Evolutionary conservation across 2,888 invertebrate species (phyloP), one percentile per base, ranked within the genome.

Genomic region (Hydrotaea diabolus): DNA sequence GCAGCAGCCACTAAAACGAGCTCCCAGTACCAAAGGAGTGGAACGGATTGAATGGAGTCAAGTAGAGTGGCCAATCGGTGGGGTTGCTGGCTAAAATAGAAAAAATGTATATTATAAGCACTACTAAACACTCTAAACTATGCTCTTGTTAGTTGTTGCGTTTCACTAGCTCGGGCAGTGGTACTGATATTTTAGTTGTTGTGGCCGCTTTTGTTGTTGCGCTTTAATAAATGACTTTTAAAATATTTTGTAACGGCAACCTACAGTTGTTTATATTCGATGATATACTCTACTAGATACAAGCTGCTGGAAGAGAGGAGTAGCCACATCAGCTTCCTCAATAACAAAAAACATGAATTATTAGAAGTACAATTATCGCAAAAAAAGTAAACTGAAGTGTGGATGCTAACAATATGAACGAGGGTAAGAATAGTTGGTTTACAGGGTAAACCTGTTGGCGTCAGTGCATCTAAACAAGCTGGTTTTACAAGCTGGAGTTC

Each of bases 201-300:
- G 26, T 59, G 53, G 46, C 23, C 64, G n/a, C n/a, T n/a, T n/a
- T n/a, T n/a, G n/a, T n/a, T n/a, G n/a, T n/a, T 49, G 15, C 57
- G 39, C 31, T 59, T 79, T 79, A 77, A 85, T 77, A 79, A 82
- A 82, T 85, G 82, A 77, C 59, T 85, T 85, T 82, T 77, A 74
- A 69, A 82, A 85, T 85, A 82, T 77, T 82, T 85, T 85, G 81
- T 85, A 85, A 85, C 84, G 84, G 78, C 85, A 79, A 77, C 85
- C 85, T 49, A 84, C 78, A 81, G 78, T 79, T 84, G 66, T 72
- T 72, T 64, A 17, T 21, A 39, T n/a, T 21, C 43, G 39, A 66
- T 66, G 66, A 66, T 66, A 66, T 53, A 55, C 11, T 76, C 55
- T n/a, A 8, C 57, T 17, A 4, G 31, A 4, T 31, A 55, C 43